These are phyloP conservation scores for Ornithoptera priamus DNA, from an alignment of 2,888 invertebrate species.

Conservation along the genomic window DNA sequence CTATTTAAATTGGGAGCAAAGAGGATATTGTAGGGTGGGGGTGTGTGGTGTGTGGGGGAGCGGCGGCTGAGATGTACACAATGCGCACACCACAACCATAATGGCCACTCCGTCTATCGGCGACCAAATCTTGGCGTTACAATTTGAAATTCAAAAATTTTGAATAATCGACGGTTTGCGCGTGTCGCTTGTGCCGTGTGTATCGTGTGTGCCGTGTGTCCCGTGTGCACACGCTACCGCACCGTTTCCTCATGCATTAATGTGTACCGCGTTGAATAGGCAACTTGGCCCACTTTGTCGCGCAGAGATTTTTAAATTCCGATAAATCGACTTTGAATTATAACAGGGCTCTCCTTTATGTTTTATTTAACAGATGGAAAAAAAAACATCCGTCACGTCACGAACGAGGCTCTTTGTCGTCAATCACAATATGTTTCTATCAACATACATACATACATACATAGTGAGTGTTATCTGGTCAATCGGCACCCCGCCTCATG, in stretches of 20 bases:
- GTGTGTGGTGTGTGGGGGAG: constrained; percentile 13
- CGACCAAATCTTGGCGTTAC: constrained; percentile 35
- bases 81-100: constrained; percentile 9
- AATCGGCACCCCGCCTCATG: too few relatives aligned
- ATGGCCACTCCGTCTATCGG: constrained; percentile 31
- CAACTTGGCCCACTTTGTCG: constrained; percentile 14
- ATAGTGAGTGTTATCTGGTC: too few relatives aligned
- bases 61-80: background rate
- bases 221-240: constrained; percentile 7
- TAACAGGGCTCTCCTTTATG: constrained; percentile 15
- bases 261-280: constrained; percentile 23
- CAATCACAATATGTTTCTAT: too few relatives aligned
- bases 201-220: too few relatives aligned
- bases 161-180: constrained; percentile 29
- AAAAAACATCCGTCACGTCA: too few relatives aligned
- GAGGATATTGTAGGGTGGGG: constrained; percentile 17
- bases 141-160: constrained; percentile 33
- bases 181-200: constrained; percentile 9
- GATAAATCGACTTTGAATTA: constrained; percentile 16
- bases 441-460: too few relatives aligned
- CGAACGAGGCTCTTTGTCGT: background rate
- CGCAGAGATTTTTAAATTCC: constrained; percentile 19
- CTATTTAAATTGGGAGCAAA: constrained; percentile 22
- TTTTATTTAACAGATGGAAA: constrained; percentile 18
- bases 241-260: constrained; percentile 13